Percentiles rank a stretch among this genome's conserved stretches.
These are phyloP conservation scores for Cydia fagiglandana DNA, from an alignment of 1,140 invertebrate genomes.

Conservation along the genomic window DNA sequence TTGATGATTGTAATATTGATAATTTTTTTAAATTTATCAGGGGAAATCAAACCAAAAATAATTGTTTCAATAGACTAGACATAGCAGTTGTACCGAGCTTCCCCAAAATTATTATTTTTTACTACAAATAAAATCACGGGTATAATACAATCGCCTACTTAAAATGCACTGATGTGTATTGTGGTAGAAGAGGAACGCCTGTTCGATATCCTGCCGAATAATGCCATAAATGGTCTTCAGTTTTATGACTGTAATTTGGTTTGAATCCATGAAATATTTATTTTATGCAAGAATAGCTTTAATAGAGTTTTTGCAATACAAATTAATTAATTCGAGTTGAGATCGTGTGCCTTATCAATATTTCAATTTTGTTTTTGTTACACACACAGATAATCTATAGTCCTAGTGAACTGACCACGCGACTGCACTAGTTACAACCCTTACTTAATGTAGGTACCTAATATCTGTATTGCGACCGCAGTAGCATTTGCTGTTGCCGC, in stretches of 20 bases:
- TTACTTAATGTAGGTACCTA: no score
- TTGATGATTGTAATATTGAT: no score
- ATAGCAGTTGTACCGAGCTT: no score
- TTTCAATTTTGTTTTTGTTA: background rate
- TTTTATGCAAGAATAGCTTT: slow-evolving; percentile 71
- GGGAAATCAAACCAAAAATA: no score
- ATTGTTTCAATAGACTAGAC: no score
- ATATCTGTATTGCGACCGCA: no score
- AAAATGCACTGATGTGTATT: slow-evolving; percentile 58
- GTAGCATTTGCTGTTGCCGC: no score
- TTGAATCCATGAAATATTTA: slow-evolving; percentile 67
- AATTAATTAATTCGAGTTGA: background rate
- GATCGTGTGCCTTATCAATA: background rate
- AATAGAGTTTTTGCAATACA: slow-evolving; percentile 41
- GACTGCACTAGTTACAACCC: no score
- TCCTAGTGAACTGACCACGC: no score
- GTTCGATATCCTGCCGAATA: slow-evolving; percentile 74
- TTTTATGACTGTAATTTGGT: slow-evolving; percentile 74
- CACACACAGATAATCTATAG: background rate
- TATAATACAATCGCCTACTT: slow-evolving; percentile 34
- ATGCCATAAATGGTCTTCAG: slow-evolving; percentile 72
- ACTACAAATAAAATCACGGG: background rate
- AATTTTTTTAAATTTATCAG: no score
- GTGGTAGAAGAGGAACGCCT: slow-evolving; percentile 52
- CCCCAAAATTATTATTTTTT: no score